A percentile compares a stretch with the other conserved stretches of the same genome.
These are phyloP conservation scores for Parthenolecanium corni DNA, from an alignment of 2,888 invertebrate genomes.

Conservation along the genomic window DNA sequence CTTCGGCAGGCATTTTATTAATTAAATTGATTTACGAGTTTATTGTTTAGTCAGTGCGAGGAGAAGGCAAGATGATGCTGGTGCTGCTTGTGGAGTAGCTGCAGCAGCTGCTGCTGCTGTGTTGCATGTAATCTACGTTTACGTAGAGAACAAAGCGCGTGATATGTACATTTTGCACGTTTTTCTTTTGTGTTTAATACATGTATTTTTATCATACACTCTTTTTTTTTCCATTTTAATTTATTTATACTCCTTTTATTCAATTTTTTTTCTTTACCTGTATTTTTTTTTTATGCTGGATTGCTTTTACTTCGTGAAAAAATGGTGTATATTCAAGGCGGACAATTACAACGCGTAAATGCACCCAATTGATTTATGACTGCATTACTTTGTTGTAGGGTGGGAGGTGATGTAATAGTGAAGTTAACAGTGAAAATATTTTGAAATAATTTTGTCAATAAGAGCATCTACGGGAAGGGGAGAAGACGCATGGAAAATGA, in stretches of 20 bases:
- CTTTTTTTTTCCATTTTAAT: conserved; percentile 11
- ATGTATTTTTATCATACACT: too few relatives aligned
- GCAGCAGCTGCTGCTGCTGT: background rate
- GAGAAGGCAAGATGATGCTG: conserved; percentile 3
- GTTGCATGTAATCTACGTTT: conserved; percentile 23
- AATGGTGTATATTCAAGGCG: too few relatives aligned
- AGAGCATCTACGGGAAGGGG: too few relatives aligned
- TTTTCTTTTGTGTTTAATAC: conserved; percentile 20
- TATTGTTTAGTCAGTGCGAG: conserved; percentile 26
- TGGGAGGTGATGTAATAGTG: too few relatives aligned
- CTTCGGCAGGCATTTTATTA: conserved; percentile 22
- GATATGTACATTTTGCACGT: conserved; percentile 28
- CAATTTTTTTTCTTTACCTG: background rate
- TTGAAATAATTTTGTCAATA: too few relatives aligned
- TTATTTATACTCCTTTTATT: conserved; percentile 6
- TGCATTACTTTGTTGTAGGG: too few relatives aligned
- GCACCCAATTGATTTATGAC: too few relatives aligned
- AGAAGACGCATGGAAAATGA: too few relatives aligned
- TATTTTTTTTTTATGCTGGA: background rate
- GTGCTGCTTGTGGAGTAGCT: background rate
- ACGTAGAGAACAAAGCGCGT: conserved; percentile 22
- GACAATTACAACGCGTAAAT: too few relatives aligned
- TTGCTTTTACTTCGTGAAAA: background rate
- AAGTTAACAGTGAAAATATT: too few relatives aligned
- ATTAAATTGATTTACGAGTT: conserved; percentile 29